phyloP scores from a whole-genome alignment of 1,140 invertebrate genomes.

The Camponotus pennsylvanicus region DNA sequence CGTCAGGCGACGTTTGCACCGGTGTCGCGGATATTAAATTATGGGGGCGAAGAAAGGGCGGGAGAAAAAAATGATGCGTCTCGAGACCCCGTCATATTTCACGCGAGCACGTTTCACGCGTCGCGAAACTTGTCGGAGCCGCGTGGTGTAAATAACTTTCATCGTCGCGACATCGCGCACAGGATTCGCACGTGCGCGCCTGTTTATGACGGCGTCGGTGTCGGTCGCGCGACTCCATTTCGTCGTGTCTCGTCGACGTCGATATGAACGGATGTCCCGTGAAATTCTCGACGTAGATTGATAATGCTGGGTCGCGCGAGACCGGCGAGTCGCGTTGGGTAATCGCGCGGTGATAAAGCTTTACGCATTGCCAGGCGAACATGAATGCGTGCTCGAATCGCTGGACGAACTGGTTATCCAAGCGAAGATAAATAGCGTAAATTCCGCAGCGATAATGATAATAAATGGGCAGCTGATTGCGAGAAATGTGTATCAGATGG shows the following conservation, averaged over 20 bases:
- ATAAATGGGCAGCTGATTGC: not conserved
- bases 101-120: constrained; percentile 67
- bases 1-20: not conserved
- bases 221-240: constrained; percentile 42
- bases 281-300: constrained; percentile 58
- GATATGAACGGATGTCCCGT: constrained; percentile 43
- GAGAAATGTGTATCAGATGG: not conserved
- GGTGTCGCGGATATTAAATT: constrained; percentile 66
- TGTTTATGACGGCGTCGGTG: constrained; percentile 23
- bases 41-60: constrained; percentile 33
- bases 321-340: constrained; percentile 7
- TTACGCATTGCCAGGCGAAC: not conserved
- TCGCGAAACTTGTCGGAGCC: constrained; percentile 52
- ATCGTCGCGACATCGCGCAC: not conserved
- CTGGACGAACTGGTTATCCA: constrained; percentile 32
- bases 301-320: constrained; percentile 23
- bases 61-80: constrained; percentile 33
- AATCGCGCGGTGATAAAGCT: constrained; percentile 53
- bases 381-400: not conserved
- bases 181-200: constrained; percentile 49
- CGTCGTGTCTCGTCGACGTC: constrained; percentile 33
- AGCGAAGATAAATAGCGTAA: constrained; percentile 29
- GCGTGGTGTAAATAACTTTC: constrained; percentile 65
- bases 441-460: constrained; percentile 18
- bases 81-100: constrained; percentile 65